A percentile compares a stretch with the other conserved stretches of the same genome.
Conservation (phyloP, 2,113 vertebrate species). For the Myiagra hebetior region DNA sequence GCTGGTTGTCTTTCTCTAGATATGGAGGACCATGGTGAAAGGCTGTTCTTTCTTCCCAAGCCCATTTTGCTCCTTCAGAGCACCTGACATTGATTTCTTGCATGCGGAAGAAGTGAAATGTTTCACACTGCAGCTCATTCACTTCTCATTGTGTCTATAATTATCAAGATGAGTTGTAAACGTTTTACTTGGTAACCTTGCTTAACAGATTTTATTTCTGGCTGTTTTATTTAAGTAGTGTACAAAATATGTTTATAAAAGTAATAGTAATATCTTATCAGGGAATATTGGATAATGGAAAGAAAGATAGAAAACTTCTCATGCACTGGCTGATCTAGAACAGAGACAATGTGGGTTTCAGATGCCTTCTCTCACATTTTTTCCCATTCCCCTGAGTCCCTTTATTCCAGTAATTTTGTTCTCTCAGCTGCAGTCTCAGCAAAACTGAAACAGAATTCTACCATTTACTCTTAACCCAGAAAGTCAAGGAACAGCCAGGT, state of each 20-base stretch:
- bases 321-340: background rate
- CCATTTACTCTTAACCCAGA: background rate
- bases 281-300: background rate
- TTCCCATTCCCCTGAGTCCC: background rate
- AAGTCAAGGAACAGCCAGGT: background rate
- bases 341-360: background rate
- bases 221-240: background rate
- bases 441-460: background rate
- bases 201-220: background rate
- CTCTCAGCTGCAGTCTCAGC: background rate
- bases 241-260: background rate
- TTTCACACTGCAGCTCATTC: background rate
- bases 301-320: background rate
- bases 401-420: background rate
- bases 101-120: background rate
- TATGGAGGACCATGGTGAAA: background rate
- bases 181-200: background rate
- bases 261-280: background rate
- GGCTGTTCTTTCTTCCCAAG: slow-evolving; percentile 13
- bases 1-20: background rate
- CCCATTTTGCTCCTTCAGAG: background rate
- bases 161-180: slow-evolving; percentile 13
- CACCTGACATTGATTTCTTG: slow-evolving; percentile 28
- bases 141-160: background rate
- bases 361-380: background rate